These are phyloP conservation scores for Regulus satrapa DNA, from an alignment of 2,113 vertebrate genomes.

Conservation along the genomic window DNA sequence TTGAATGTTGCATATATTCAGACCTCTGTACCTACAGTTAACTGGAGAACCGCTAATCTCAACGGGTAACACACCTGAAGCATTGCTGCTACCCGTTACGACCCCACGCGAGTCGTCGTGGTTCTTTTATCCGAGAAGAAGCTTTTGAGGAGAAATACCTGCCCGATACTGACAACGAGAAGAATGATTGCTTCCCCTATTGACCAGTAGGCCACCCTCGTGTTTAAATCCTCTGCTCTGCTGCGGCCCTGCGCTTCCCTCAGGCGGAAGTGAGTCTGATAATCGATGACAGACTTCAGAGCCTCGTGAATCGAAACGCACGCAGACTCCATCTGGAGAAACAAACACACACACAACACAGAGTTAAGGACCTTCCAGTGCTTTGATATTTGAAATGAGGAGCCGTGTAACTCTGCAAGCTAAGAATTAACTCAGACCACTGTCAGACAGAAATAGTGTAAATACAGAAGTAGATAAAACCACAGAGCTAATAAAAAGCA, in stretches of 20 bases:
- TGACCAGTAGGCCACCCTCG: slow-evolving; percentile 96
- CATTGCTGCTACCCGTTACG: slow-evolving; percentile 73
- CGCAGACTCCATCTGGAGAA: slow-evolving; percentile 91
- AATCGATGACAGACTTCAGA: slow-evolving; percentile 94
- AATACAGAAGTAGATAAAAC: neutral
- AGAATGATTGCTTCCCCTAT: slow-evolving; percentile 95
- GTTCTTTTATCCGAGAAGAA: slow-evolving; percentile 99
- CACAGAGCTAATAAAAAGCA: neutral
- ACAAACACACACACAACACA: neutral
- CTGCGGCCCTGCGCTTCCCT: slow-evolving; percentile 95
- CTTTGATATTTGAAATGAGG: neutral
- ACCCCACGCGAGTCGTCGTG: slow-evolving; percentile 92
- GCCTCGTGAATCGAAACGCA: slow-evolving; percentile 98
- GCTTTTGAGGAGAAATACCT: slow-evolving; percentile 94
- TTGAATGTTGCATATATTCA: slow-evolving; percentile 64
- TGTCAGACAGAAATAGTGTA: neutral
- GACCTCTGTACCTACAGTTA: slow-evolving; percentile 66
- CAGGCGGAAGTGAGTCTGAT: slow-evolving; percentile 96
- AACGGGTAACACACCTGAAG: slow-evolving; percentile 33
- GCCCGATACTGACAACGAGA: slow-evolving; percentile 95
- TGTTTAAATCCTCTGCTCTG: slow-evolving; percentile 95
- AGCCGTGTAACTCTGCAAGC: neutral
- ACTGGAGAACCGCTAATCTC: slow-evolving; percentile 49
- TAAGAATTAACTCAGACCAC: neutral
- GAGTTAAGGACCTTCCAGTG: neutral